Conservation (phyloP, 2,113 vertebrate genomes). For the Phalacrocorax carbo region DNA sequence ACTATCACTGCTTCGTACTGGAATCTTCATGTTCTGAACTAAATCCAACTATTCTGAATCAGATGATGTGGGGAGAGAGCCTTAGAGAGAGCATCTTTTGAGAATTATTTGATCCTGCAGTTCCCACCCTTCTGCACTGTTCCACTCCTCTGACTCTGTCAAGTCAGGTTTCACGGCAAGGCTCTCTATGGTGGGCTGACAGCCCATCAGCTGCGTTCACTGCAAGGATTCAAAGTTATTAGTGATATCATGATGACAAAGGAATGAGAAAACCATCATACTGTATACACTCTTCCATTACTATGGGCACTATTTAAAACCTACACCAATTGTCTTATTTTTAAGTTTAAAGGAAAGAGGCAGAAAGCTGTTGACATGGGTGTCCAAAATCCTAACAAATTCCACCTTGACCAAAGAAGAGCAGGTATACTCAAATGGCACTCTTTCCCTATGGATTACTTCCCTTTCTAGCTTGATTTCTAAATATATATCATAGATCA, state of each 20-base stretch:
- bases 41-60: neutral
- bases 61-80: neutral
- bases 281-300: neutral
- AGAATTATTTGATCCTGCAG: neutral
- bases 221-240: neutral
- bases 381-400: neutral
- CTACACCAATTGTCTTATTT: neutral
- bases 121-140: neutral
- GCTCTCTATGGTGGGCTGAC: neutral
- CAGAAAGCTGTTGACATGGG: neutral
- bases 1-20: neutral
- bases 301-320: neutral
- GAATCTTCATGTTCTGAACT: neutral
- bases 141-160: neutral
- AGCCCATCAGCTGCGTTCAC: conserved; percentile 39
- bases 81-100: neutral
- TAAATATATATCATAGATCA: neutral
- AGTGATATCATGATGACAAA: neutral
- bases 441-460: neutral
- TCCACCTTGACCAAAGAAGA: neutral
- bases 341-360: neutral
- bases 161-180: neutral
- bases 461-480: neutral
- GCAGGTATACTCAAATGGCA: neutral
- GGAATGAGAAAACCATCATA: neutral